These are phyloP conservation scores for Amphipyra tragopoginis DNA, from an alignment of 2,888 invertebrate species.

Conservation along the genomic window DNA sequence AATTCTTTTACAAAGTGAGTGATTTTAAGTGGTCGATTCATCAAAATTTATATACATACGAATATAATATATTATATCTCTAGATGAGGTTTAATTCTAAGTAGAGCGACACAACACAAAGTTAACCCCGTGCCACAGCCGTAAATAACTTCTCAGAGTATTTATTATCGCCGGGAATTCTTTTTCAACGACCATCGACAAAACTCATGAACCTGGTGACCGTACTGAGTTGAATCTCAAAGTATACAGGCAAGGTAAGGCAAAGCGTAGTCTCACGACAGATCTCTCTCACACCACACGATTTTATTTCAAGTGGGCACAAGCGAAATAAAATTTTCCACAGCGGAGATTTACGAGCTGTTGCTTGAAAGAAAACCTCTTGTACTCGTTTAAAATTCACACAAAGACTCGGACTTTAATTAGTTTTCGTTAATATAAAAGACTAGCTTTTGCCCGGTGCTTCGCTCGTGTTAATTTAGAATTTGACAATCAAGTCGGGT, in stretches of 20 bases:
- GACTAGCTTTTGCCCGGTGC: too few relatives aligned
- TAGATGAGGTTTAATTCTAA: too few relatives aligned
- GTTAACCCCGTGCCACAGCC: not conserved
- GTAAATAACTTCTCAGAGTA: constrained; percentile 20
- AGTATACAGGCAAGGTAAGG: constrained; percentile 46
- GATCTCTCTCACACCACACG: constrained; percentile 31
- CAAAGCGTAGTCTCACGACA: constrained; percentile 1
- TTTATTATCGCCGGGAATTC: constrained; percentile 21
- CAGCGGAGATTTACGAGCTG: constrained; percentile 61
- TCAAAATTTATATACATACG: too few relatives aligned
- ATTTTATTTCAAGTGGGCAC: constrained; percentile 42
- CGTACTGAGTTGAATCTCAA: constrained; percentile 58
- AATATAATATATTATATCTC: too few relatives aligned
- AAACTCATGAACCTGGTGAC: constrained; percentile 60
- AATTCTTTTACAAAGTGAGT: too few relatives aligned
- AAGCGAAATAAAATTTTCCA: constrained; percentile 46
- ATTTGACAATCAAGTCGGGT: too few relatives aligned
- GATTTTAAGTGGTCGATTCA: too few relatives aligned
- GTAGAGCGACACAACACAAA: too few relatives aligned
- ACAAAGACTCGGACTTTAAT: constrained; percentile 68
- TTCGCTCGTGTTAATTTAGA: too few relatives aligned
- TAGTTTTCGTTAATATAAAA: constrained; percentile 58
- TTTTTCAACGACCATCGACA: constrained; percentile 51
- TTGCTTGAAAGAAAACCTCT: constrained; percentile 52
- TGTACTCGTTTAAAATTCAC: constrained; percentile 67